Base-by-base conservation (phyloP, 2,113 vertebrate genomes). In the rabbit (Oryctolagus cuniculus) region DNA sequence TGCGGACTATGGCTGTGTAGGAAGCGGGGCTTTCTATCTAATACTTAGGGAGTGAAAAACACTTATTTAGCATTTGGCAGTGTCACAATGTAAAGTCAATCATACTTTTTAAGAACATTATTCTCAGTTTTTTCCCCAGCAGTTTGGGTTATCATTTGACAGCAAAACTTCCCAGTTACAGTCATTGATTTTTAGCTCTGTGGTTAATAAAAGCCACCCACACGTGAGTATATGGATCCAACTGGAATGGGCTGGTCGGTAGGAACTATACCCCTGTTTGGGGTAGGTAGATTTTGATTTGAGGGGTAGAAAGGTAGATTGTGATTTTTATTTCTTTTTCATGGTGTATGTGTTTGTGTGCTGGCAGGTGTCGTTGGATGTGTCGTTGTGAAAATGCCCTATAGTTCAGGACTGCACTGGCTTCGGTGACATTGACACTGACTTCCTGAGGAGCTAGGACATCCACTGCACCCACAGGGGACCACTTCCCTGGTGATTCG, bases 361-460 rank as follows among this genome's bases (percentile, higher is more conserved):
- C 21, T 51, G 61, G 4, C 51, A 9, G n/a, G n/a, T n/a, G n/a
- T n/a, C n/a, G n/a, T n/a, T n/a, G 44, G 74, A 44, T 19, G 25
- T 63, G 49, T 2, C 27, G 11, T 8, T 51, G 19, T 21, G 21
- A 69, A n/a, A 36, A 61, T 69, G 15, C 2, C 7, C n/a, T 31
- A 27, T 5, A 29, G 9, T 19, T 36, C 12, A 49, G 61, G 73
- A 34, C 36, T 74, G 2, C 22, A 0, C 25, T 31, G 7, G 36
- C 22, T 55, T 19, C 31, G 13, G 17, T 25, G 10, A 63, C 19
- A 16, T 27, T n/a, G 31, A 53, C 21, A 64, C 29, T 66, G 55
- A 3, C 1, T 16, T 13, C 70, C 16, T 22, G 0, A 1, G 11
- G 53, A 63, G 22, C 1, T 6, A 27, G 5, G 21, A 17, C 5